Evolutionary conservation across 2,888 invertebrate species (phyloP), one percentile per base, ranked within the genome.

Genomic region (Drosophila subquinaria): DNA sequence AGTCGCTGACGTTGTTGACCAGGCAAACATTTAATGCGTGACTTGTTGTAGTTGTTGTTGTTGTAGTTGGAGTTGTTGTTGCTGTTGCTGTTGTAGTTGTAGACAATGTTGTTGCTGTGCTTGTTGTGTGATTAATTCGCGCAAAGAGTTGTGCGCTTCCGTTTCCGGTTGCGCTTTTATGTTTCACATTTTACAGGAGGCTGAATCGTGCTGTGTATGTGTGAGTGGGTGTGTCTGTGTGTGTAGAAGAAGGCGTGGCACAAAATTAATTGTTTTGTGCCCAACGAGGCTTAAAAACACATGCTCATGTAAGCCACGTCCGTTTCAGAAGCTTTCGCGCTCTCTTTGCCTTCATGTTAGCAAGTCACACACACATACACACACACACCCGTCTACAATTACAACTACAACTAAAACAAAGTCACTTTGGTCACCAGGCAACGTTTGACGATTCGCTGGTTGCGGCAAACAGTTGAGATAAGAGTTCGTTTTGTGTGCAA

Each of bases 221-320:
- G 64, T 71, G 75, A 64, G 47, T 48, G 36, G 51, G 42, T 47
- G 38, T 40, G 57, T 53, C 60, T 61, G 57, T 52, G 55, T 35
- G 56, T 63, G 50, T 42, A 27, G 27, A 27, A 30, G 82, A 66
- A 83, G 89, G 89, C 88, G 90, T 89, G 77, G 76, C 90, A 62
- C 67, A 73, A 84, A 90, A 90, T 86, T 90, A 86, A 86, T 86
- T 86, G 86, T 86, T 90, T 90, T 83, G 85, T 89, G 88, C 90
- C 89, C 89, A 90, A 81, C 90, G 84, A 87, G 90, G 81, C 90
- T 90, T 89, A 90, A 88, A 83, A 81, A 87, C 90, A 90, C 79
- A 90, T 87, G 82, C 88, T 89, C 89, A 90, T 83, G 90, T 88
- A 79, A 82, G 82, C 90, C 88, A 88, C 82, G 88, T 89, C 82